Percentiles rank a stretch among this genome's conserved stretches.
Conservation (phyloP, 2,113 vertebrate species). For the Percina caprodes region DNA sequence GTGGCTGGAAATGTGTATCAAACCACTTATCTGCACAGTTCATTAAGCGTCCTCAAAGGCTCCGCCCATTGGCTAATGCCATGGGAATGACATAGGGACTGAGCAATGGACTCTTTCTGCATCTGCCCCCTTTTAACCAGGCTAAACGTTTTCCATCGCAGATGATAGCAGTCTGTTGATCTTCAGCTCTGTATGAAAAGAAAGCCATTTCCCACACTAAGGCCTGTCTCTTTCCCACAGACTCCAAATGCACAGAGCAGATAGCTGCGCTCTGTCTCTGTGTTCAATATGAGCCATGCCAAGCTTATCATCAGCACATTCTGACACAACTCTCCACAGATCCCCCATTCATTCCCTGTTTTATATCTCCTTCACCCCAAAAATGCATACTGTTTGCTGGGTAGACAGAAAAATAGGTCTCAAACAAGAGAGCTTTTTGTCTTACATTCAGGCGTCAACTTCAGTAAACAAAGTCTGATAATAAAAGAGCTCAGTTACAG, state of each 20-base stretch:
- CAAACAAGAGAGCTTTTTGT: slow-evolving; percentile 69
- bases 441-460: slow-evolving; percentile 48
- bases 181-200: slow-evolving; percentile 59
- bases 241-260: slow-evolving; percentile 40
- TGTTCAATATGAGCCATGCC: slow-evolving; percentile 55
- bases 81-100: slow-evolving; percentile 59
- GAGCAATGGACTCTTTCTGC: slow-evolving; percentile 54
- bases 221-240: slow-evolving; percentile 74
- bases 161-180: slow-evolving; percentile 71
- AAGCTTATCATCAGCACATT: slow-evolving; percentile 67
- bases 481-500: slow-evolving; percentile 65
- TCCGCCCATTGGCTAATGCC: slow-evolving; percentile 39
- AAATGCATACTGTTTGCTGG: slow-evolving; percentile 58
- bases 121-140: slow-evolving; percentile 46
- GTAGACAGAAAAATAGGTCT: slow-evolving; percentile 27
- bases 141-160: slow-evolving; percentile 66
- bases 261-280: slow-evolving; percentile 48
- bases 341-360: slow-evolving; percentile 54
- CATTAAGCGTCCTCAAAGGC: slow-evolving; percentile 65
- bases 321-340: slow-evolving; percentile 61
- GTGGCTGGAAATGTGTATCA: slow-evolving; percentile 60
- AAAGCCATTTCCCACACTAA: slow-evolving; percentile 73
- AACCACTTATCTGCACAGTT: slow-evolving; percentile 67
- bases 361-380: slow-evolving; percentile 59
- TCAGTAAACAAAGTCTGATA: slow-evolving; percentile 55